Evolutionary conservation across 1,140 invertebrate species (phyloP).

Genomic region (Bombus terrestris): DNA sequence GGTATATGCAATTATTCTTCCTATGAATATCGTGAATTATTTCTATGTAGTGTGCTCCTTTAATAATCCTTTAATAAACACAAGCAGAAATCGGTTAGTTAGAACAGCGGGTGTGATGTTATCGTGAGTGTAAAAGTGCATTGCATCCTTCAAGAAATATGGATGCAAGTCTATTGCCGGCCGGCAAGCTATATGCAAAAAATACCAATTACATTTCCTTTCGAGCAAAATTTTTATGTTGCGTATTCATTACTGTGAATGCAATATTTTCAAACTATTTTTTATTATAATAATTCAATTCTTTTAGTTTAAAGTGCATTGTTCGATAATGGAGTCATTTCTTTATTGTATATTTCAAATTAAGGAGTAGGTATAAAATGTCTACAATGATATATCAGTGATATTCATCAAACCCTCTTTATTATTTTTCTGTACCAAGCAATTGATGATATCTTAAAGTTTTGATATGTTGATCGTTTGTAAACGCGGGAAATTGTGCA

Average conservation of each 20-base stretch:
- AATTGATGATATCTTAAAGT: neutral
- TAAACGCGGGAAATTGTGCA: conserved; percentile 47
- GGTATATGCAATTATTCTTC: conserved; percentile 60
- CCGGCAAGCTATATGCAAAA: conserved; percentile 57
- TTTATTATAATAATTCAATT: neutral
- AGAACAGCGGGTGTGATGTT: conserved; percentile 36
- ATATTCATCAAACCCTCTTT: neutral
- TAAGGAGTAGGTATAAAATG: neutral
- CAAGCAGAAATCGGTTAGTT: conserved; percentile 27
- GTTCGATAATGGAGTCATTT: neutral
- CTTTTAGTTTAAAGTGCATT: neutral
- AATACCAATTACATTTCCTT: conserved; percentile 6
- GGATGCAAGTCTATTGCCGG: conserved; percentile 61
- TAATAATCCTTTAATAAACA: conserved; percentile 17
- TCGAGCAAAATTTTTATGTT: neutral
- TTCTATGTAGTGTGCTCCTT: no score
- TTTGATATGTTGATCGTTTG: neutral
- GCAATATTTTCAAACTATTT: neutral
- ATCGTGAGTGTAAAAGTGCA: conserved; percentile 66
- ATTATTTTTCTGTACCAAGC: neutral
- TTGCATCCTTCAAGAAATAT: conserved; percentile 51
- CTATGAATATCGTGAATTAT: neutral
- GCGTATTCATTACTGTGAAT: neutral
- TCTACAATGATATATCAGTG: no score
- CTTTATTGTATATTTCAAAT: conserved; percentile 16